These are phyloP conservation scores for Astropecten irregularis DNA, from an alignment of 53 echinoderm and acorn worm genomes.

Conservation along the genomic window DNA sequence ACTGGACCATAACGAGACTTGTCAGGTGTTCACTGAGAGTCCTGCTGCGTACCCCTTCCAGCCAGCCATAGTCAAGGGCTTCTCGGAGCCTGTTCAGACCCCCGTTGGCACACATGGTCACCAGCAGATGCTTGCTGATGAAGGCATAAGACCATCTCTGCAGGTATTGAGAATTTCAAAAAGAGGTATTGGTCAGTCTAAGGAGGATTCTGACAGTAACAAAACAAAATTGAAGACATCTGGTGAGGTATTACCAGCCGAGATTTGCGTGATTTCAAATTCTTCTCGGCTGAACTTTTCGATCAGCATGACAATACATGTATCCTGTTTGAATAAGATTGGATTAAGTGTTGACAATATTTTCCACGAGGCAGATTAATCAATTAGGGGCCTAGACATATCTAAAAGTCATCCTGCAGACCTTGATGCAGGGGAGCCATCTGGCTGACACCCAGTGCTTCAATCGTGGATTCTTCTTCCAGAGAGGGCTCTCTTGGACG, in stretches of 20 bases:
- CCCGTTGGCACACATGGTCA: slow-evolving; percentile 56
- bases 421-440: slow-evolving; percentile 68
- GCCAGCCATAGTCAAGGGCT: slow-evolving; percentile 51
- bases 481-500: slow-evolving; percentile 34
- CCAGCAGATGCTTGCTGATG: slow-evolving; percentile 22
- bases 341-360: no score
- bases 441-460: slow-evolving; percentile 40
- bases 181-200: not conserved
- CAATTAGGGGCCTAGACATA: no score
- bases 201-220: no score
- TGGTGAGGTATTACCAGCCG: no score
- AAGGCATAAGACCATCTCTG: slow-evolving; percentile 65
- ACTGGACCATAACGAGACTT: slow-evolving; percentile 56
- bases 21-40: slow-evolving; percentile 68
- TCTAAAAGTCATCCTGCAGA: no score
- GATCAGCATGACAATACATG: no score
- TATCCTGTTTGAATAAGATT: no score
- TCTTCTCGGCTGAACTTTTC: no score
- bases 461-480: slow-evolving; percentile 51
- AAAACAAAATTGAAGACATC: no score
- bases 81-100: slow-evolving; percentile 42
- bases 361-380: no score
- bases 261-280: no score
- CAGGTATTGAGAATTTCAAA: not conserved
- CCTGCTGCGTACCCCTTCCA: slow-evolving; percentile 57